Base-by-base conservation (phyloP, 2,888 invertebrate species). In the Piscicola geometra region DNA sequence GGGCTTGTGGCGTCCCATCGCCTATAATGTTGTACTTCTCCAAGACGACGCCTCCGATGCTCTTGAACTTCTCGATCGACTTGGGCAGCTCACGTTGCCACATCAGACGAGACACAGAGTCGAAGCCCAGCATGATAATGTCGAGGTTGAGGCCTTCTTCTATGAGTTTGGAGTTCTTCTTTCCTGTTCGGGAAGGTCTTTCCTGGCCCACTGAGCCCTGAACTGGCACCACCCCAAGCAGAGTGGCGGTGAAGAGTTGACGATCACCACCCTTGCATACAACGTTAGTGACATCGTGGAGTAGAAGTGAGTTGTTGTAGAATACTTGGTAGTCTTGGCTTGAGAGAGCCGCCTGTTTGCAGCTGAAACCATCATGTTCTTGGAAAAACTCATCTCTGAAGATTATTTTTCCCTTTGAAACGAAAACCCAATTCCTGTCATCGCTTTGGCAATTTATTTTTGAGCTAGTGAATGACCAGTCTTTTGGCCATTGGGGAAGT, bases 61-160 rank as follows among this genome's bases (percentile, higher is more conserved):
- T 15, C 25, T 56, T 25, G 3, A 56, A 21, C 3, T 67, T 71
- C 18, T 81, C 76, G 1, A 80, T 79, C n/a, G 83, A 80, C 68
- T 81, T 80, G 0, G 84, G 84, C 35, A 85, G 75, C 52, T 81
- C 81, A 15, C 85, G 78, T 72, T 82, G 79, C 82, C 83, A 84
- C 21, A 78, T 79, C 85, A 92, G 91, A 71, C 90, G 88, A 0
- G 94, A 92, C 0, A 94, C 85, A 0, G 94, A 94, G 85, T 95
- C 94, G 81, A 92, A 91, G 0, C 93, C 93, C 78, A 93, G 89
- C 87, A 93, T 92, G 0, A 94, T 85, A 1, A 80, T 73, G 70
- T 80, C 75, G 18, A 80, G 70, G 18, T 71, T 76, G 41, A 77
- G 66, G 9, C 56, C 68, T 5, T 32, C 32, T 21, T 68, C 9